Evolutionary conservation across 1,140 invertebrate species (phyloP).

Genomic region (Phymorhynchus buccinoides): DNA sequence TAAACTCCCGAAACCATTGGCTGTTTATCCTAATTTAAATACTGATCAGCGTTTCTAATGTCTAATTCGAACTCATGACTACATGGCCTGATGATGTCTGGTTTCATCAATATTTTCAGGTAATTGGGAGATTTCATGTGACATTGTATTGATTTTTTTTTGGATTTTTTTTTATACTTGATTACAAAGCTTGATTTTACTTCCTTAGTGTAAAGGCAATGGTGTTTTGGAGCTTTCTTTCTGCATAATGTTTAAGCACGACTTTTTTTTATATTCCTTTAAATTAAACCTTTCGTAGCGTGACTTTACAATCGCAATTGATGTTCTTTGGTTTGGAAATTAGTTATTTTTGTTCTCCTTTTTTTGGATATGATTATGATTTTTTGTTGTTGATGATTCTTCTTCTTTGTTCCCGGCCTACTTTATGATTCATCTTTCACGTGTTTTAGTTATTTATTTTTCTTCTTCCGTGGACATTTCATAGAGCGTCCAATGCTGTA

Average conservation of each 20-base stretch:
- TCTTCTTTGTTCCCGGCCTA: too few species aligned
- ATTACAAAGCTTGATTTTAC: not conserved
- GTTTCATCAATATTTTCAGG: constrained; percentile 25
- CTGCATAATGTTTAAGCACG: not conserved
- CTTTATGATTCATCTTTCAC: not conserved
- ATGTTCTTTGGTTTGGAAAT: not conserved
- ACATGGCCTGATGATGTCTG: not conserved
- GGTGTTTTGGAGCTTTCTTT: constrained; percentile 1
- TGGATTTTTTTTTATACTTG: constrained; percentile 17
- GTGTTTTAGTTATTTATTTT: not conserved
- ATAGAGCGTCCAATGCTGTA: not conserved
- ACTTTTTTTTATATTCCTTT: not conserved
- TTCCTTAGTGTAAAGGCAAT: not conserved
- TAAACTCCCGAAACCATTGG: too few species aligned
- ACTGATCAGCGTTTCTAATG: too few species aligned
- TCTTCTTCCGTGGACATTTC: not conserved
- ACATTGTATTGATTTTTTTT: constrained; percentile 4
- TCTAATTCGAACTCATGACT: too few species aligned
- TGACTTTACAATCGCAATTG: not conserved
- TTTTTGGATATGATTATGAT: too few species aligned
- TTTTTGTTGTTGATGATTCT: not conserved
- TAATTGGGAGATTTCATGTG: constrained; percentile 11
- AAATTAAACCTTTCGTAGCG: not conserved
- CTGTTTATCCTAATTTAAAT: too few species aligned
- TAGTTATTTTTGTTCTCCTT: not conserved